phyloP scores from a whole-genome alignment of 2,113 vertebrate genomes.

The Istiophorus platypterus region DNA sequence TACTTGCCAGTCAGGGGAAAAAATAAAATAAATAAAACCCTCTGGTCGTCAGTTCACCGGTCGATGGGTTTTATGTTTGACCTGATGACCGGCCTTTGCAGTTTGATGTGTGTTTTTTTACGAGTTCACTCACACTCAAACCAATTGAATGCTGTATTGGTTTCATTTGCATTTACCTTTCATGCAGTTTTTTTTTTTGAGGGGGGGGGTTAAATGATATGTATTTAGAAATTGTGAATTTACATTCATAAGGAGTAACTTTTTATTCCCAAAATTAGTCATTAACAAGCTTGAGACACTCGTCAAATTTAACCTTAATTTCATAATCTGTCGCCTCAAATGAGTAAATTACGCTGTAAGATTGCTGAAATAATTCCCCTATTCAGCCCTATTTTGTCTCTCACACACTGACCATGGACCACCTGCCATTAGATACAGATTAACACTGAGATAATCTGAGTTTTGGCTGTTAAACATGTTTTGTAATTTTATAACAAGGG shows the following conservation, averaged over 20 bases:
- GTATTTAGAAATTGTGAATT: neutral
- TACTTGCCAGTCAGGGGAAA: neutral
- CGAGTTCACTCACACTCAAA: neutral
- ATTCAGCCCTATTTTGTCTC: neutral
- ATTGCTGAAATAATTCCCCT: neutral
- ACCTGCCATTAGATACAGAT: neutral
- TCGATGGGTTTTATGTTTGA: neutral
- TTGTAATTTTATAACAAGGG: no score
- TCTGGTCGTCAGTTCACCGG: neutral
- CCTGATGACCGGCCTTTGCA: neutral
- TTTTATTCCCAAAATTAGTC: neutral
- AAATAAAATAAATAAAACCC: neutral
- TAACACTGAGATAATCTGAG: neutral
- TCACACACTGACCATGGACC: neutral
- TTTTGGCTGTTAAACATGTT: no score
- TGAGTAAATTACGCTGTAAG: neutral
- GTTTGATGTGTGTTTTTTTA: neutral
- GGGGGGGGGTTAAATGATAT: no score
- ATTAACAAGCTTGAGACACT: neutral
- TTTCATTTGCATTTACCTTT: conserved; percentile 1
- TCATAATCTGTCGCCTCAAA: neutral
- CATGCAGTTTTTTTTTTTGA: neutral
- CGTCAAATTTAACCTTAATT: neutral
- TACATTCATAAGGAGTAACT: neutral
- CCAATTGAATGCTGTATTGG: neutral